Base-by-base conservation (phyloP, 2,797 vertebrate genomes). In the Poecile montanus region DNA sequence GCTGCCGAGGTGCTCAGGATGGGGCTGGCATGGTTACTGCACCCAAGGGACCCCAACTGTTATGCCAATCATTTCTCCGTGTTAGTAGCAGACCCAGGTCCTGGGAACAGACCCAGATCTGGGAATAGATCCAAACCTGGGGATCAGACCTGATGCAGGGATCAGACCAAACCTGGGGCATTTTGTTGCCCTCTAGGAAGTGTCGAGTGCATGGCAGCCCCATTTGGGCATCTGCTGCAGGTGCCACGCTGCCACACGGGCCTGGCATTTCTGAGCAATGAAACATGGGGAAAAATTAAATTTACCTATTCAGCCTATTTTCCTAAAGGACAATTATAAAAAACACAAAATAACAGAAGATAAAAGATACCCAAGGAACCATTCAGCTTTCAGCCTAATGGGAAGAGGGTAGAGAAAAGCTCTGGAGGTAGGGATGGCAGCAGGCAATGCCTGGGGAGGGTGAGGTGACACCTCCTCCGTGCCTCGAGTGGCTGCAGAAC, bases 31-130 rank as follows among this genome's bases (percentile, higher is more conserved):
- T 0, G 0, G 0, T n/a, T 70, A 16, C 9, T 3, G 2, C 13
- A 8, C 26, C 23, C 9, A 0, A 27, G 7, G 8, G 13, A 50
- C 9, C 9, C 32, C 29, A 25, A 2, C 0, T 0, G 25, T 1
- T 16, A 3, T 32, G 34, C 66, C 10, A 3, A 1, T 14, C 27
- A 23, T 51, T 23, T 51, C 53, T 34, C 13, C 1, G 0, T 0
- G 2, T 36, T 4, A 19, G 36, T 1, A 73, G 44, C 77, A 53
- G 56, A 15, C 9, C n/a, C 25, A 18, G 14, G n/a, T 17, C 4
- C 7, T 9, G 48, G 48, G 50, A 61, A 29, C 6, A 60, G 40
- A 48, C 17, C 15, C 65, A 25, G 45, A 30, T 1, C 18, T 17
- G 8, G 58, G 45, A 65, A 40, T 5, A 40, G 60, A 57, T 16